Conservation (phyloP, 2,888 invertebrate species). For the Ormyrus nitidulus region DNA sequence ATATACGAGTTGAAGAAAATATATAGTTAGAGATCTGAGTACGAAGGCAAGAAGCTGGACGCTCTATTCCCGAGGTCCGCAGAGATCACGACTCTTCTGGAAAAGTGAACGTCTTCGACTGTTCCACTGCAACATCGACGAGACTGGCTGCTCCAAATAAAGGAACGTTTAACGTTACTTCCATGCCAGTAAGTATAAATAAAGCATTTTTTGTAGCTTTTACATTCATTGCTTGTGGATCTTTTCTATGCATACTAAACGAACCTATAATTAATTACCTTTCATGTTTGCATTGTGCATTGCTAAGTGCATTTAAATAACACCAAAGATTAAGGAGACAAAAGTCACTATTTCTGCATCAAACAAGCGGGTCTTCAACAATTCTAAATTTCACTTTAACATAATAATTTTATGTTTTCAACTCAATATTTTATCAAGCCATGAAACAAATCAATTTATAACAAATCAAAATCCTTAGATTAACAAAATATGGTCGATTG, state of each 20-base stretch:
- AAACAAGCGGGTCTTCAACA: neutral
- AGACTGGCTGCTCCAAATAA: conserved; percentile 10
- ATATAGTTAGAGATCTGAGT: no score
- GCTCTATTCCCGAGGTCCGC: no score
- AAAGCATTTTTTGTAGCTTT: neutral
- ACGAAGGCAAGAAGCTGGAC: no score
- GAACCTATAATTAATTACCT: neutral
- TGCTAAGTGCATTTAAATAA: neutral
- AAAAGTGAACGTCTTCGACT: neutral
- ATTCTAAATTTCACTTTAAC: neutral
- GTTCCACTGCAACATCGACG: neutral
- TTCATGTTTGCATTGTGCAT: neutral
- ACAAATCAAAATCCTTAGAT: neutral
- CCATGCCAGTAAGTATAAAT: conserved; percentile 47
- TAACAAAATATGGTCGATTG: conserved; percentile 29
- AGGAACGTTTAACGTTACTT: conserved; percentile 30
- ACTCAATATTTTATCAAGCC: no score
- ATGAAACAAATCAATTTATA: neutral
- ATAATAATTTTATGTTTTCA: no score
- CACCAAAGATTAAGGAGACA: conserved; percentile 38
- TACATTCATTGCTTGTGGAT: neutral
- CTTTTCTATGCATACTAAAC: no score
- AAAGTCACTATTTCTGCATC: conserved; percentile 38
- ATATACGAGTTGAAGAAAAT: no score
- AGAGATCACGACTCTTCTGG: conserved; percentile 10